Base-by-base conservation (phyloP, 35 echinoderm and acorn worm genomes). In the Patiria miniata region DNA sequence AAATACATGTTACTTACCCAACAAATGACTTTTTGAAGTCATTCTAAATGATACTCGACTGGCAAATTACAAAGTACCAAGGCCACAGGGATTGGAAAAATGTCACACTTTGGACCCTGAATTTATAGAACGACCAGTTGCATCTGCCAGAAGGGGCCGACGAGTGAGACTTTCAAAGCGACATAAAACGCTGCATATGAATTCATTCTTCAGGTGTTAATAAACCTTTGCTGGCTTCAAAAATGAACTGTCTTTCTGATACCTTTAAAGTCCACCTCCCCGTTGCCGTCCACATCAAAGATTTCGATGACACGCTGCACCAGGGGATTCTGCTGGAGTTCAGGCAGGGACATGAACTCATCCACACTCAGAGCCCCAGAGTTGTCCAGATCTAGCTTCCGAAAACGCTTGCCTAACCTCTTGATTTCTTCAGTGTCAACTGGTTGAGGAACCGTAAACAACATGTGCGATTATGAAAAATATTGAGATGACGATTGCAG, bases 251-350 rank as follows among this genome's bases (percentile, higher is more conserved):
- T 47, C 42, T 47, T 47, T 6, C 42, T 15, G 81, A 79, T 90
- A 99, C 96, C 96, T 99, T 99, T 99, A 81, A 99, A 99, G 77
- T 99, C 96, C 44, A 99, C 96, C 83, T 94, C 96, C 57, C 96
- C 96, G 68, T 99, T 99, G 39, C 93, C 93, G 81, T 99, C 96
- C 88, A 91, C 92, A 77, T 99, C 96, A 92, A 99, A 99, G 84
- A 99, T 99, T 65, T 99, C 96, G 55, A 99, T 99, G 38, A 99
- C 96, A 77, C 96, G 91, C 52, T 99, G 92, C 36, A 99, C 93
- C 79, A 94, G 69, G 51, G 92, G 96, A 78, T 99, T 99, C 86
- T 99, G 96, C 78, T 99, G 92, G 8, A 99, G 76, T 68, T 99
- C 96, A 57, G 92, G 96, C 83, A 99, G 82, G 19, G 96, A 99